Conservation (phyloP, 1,140 invertebrate genomes). For the Sarcophaga bullata region DNA sequence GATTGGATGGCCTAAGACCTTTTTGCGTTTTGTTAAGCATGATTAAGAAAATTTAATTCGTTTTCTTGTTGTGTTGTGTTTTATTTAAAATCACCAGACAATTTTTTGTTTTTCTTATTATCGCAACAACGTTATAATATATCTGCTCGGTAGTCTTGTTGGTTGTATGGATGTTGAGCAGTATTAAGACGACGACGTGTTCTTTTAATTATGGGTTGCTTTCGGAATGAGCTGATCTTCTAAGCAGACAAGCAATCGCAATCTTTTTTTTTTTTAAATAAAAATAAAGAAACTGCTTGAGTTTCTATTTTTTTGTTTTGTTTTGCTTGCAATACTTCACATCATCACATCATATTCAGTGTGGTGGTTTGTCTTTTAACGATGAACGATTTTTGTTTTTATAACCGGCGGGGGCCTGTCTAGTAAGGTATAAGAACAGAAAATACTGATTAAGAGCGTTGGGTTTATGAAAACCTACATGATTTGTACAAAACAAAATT, state of each 20-base stretch:
- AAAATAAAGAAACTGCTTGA: too few species aligned
- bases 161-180: not conserved
- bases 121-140: not conserved
- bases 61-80: not conserved
- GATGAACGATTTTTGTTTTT: too few species aligned
- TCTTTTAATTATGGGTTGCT: constrained; percentile 26
- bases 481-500: too few species aligned
- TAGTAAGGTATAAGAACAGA: not conserved
- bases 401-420: not conserved
- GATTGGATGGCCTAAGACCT: too few species aligned
- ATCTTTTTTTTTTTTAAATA: too few species aligned
- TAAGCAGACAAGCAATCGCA: too few species aligned
- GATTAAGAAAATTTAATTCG: not conserved
- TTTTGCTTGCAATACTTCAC: not conserved
- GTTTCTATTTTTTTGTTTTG: not conserved
- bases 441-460: not conserved
- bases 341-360: not conserved
- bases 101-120: not conserved
- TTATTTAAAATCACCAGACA: not conserved
- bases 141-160: not conserved
- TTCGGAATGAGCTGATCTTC: constrained; percentile 26
- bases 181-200: not conserved
- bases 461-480: too few species aligned
- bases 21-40: too few species aligned
- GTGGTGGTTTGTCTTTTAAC: not conserved